Evolutionary conservation across 53 echinoderm and acorn worm species (phyloP).

Genomic region (Luidia sarsii): DNA sequence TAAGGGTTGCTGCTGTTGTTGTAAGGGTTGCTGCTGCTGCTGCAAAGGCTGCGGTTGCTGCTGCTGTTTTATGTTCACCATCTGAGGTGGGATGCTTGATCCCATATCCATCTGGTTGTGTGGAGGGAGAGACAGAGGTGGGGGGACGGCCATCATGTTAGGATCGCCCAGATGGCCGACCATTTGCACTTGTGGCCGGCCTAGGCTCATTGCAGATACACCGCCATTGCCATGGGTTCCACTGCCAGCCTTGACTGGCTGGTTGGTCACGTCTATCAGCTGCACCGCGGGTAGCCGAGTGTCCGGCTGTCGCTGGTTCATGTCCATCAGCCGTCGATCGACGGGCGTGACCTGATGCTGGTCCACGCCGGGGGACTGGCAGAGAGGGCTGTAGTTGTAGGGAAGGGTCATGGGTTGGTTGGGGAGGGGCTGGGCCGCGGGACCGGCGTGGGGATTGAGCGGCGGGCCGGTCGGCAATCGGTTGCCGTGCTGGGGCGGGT

Average conservation of each 20-base stretch:
- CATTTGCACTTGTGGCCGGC: constrained; percentile 19
- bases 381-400: constrained; percentile 24
- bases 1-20: constrained; percentile 12
- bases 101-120: constrained; percentile 47
- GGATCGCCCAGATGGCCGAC: constrained; percentile 19
- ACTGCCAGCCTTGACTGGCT: constrained; percentile 17
- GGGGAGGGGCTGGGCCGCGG: background rate
- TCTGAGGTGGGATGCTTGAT: constrained; percentile 28
- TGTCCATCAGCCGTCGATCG: constrained; percentile 31
- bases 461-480: constrained; percentile 2
- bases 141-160: constrained; percentile 34
- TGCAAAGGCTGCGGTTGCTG: too few relatives aligned
- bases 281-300: constrained; percentile 15
- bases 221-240: constrained; percentile 21
- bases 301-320: constrained; percentile 23
- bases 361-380: background rate
- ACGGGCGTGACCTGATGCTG: constrained; percentile 1
- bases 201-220: background rate
- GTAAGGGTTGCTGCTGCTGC: constrained; percentile 2
- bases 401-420: background rate
- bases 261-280: constrained; percentile 17
- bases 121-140: constrained; percentile 22
- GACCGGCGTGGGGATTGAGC: background rate
- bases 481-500: constrained; percentile 9
- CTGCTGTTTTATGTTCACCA: constrained; percentile 31